These are phyloP conservation scores for Agapornis canus DNA, from an alignment of 2,797 vertebrate species.

Conservation along the genomic window DNA sequence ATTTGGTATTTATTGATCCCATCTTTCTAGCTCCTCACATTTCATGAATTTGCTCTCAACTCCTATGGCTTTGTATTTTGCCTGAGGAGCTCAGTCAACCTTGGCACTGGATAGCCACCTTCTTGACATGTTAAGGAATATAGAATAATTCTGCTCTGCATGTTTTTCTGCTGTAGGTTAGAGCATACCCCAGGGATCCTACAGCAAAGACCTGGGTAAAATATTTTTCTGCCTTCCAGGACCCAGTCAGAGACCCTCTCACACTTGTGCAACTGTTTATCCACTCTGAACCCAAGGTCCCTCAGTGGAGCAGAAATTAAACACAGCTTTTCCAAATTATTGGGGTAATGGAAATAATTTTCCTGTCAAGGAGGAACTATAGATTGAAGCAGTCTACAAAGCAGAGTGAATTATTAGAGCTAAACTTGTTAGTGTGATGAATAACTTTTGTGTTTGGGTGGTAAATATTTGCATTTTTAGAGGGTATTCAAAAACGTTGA, in stretches of 20 bases:
- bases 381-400: not conserved
- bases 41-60: not conserved
- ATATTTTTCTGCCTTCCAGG: not conserved
- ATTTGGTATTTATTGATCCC: not conserved
- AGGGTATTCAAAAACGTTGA: not conserved
- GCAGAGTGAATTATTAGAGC: not conserved
- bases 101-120: not conserved
- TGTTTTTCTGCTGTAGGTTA: not conserved
- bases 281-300: not conserved
- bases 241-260: not conserved
- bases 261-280: not conserved
- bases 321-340: not conserved
- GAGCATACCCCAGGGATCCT: not conserved
- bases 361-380: not conserved
- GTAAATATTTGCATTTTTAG: not conserved
- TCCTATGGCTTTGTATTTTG: not conserved
- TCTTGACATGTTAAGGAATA: not conserved
- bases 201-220: not conserved
- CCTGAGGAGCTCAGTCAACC: not conserved
- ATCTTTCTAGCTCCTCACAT: not conserved
- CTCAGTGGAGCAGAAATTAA: not conserved
- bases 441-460: not conserved
- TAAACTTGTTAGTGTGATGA: not conserved
- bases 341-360: not conserved
- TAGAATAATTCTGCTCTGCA: not conserved